phyloP scores from a whole-genome alignment of 2,113 vertebrate genomes.

The Gymnogyps californianus region DNA sequence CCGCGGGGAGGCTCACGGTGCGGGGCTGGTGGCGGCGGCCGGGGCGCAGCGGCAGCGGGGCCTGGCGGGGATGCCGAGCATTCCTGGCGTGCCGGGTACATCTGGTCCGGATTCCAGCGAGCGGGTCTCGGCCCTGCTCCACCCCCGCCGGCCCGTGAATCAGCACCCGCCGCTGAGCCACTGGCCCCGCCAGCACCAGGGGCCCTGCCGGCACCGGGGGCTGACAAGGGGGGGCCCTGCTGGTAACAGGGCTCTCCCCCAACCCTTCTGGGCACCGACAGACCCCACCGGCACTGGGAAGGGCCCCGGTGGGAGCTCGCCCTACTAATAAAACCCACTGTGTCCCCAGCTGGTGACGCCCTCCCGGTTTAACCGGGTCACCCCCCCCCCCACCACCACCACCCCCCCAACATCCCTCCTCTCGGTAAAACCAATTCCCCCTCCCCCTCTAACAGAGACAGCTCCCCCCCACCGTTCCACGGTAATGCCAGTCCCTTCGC shows the following conservation, averaged over 20 bases:
- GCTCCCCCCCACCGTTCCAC: background rate
- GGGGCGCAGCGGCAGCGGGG: background rate
- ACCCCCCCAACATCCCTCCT: background rate
- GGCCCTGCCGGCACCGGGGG: background rate
- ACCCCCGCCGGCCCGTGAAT: conserved; percentile 72
- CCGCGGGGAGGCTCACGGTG: background rate
- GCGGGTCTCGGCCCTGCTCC: conserved; percentile 80
- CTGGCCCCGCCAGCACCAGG: background rate
- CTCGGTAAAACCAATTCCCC: background rate
- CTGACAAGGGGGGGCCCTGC: background rate
- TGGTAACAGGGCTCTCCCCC: background rate
- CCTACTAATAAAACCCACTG: background rate
- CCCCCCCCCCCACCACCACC: no score
- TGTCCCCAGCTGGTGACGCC: background rate
- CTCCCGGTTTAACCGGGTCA: background rate
- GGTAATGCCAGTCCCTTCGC: background rate
- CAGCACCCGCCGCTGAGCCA: conserved; percentile 47
- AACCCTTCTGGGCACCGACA: background rate
- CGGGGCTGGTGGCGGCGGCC: background rate
- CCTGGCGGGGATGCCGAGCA: conserved; percentile 80
- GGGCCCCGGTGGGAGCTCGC: background rate
- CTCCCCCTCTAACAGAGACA: no score
- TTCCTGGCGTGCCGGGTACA: conserved; percentile 94
- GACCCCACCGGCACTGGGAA: background rate
- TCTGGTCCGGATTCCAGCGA: conserved; percentile 95